These are phyloP conservation scores for Formicarius rufipectus DNA, from an alignment of 2,113 vertebrate species.

Conservation along the genomic window DNA sequence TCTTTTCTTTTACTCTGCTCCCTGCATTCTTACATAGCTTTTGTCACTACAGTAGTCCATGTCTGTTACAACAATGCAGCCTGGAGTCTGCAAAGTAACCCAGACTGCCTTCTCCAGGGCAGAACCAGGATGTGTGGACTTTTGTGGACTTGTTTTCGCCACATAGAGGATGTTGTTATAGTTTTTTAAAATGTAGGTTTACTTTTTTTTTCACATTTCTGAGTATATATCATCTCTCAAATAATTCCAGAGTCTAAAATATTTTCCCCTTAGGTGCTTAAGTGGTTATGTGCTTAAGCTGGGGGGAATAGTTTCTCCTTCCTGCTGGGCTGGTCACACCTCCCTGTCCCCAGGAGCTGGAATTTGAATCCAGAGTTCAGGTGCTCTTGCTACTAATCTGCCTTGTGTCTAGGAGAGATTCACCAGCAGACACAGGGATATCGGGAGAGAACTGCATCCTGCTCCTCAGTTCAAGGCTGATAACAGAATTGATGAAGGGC, in stretches of 20 bases:
- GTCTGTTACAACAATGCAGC: neutral
- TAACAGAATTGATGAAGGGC: neutral
- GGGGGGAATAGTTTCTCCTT: neutral
- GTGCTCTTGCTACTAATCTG: neutral
- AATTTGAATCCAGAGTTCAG: neutral
- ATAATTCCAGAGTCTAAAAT: neutral
- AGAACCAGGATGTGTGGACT: neutral
- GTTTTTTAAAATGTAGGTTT: neutral
- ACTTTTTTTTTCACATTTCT: neutral
- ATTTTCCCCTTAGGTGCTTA: neutral
- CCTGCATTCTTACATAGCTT: neutral
- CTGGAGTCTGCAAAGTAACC: neutral
- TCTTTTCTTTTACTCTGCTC: neutral
- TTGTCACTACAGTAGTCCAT: neutral
- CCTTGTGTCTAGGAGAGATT: neutral
- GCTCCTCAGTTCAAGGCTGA: neutral
- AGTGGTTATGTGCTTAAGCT: neutral
- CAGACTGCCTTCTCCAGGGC: neutral
- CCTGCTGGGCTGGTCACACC: neutral
- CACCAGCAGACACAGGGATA: fast-evolving
- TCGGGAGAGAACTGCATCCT: neutral
- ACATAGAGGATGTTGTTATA: neutral
- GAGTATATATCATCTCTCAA: neutral
- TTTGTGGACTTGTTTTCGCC: neutral
- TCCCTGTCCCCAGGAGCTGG: neutral